phyloP scores from a whole-genome alignment of 2,113 vertebrate genomes.

The Planiliza haematocheilus region DNA sequence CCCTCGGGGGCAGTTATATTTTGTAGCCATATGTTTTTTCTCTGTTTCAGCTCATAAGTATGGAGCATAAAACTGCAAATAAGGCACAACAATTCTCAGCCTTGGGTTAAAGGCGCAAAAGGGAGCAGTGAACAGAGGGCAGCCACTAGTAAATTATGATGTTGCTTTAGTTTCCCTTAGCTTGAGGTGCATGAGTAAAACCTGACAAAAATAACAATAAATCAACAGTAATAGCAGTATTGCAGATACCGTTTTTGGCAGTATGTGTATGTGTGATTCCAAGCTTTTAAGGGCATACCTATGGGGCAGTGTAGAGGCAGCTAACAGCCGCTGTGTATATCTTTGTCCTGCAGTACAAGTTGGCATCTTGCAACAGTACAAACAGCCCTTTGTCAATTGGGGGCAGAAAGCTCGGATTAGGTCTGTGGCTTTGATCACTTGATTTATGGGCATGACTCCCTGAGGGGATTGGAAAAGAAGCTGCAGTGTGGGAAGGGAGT shows the following conservation, averaged over 20 bases:
- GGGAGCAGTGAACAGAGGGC: conserved; percentile 14
- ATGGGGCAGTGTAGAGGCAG: conserved; percentile 72
- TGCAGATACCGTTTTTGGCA: neutral
- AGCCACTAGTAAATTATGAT: conserved; percentile 23
- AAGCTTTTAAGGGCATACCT: conserved; percentile 66
- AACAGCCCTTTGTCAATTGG: conserved; percentile 77
- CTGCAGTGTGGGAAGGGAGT: neutral
- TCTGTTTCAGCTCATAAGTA: conserved; percentile 34
- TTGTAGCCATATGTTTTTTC: conserved; percentile 48
- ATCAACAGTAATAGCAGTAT: conserved; percentile 13
- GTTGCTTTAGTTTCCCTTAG: conserved; percentile 10
- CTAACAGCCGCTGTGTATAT: conserved; percentile 75
- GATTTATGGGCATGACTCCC: conserved; percentile 47
- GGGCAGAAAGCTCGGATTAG: conserved; percentile 65
- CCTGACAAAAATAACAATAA: conserved; percentile 9
- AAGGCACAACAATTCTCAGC: conserved; percentile 13
- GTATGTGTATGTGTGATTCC: conserved; percentile 3
- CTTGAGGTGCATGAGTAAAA: conserved; percentile 28
- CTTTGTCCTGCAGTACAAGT: conserved; percentile 76
- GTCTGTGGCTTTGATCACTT: conserved; percentile 34
- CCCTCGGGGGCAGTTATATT: conserved; percentile 44
- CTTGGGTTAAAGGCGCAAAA: conserved; percentile 19
- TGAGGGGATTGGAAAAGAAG: conserved; percentile 31
- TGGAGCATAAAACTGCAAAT: conserved; percentile 43
- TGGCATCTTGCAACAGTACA: conserved; percentile 75